Evolutionary conservation across 64 coral and sea anemone genomes (phyloP).

Genomic region (Cladopsammia gracilis): DNA sequence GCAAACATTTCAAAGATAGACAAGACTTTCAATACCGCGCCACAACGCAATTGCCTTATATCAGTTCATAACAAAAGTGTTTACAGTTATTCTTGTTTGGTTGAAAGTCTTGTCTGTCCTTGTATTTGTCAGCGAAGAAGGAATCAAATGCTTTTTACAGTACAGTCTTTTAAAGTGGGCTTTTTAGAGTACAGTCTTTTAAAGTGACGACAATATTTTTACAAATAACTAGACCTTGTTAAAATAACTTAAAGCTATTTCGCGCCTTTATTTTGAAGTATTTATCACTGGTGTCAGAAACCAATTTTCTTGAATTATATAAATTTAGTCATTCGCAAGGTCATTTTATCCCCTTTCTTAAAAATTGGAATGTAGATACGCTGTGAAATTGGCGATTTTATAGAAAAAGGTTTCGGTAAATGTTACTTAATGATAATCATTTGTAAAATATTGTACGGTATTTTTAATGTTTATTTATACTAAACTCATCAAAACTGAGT

Average conservation of each 20-base stretch:
- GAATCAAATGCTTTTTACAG: neutral
- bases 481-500: neutral
- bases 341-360: neutral
- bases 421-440: neutral
- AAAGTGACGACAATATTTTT: neutral
- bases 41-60: no score
- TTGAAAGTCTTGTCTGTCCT: neutral
- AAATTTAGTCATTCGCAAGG: neutral
- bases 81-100: neutral
- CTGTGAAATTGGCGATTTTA: slow-evolving; percentile 38
- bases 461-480: slow-evolving; percentile 26
- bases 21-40: neutral
- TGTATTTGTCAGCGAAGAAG: neutral
- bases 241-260: neutral
- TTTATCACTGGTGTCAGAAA: neutral
- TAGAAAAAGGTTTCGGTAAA: slow-evolving; percentile 10
- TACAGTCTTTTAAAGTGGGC: neutral
- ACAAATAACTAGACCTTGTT: neutral
- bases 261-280: neutral
- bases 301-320: neutral
- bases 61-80: no score
- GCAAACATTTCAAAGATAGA: neutral
- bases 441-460: neutral
- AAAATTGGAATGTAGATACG: neutral
- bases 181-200: neutral